Conservation (phyloP, 2,113 vertebrate genomes). For the Ctenodactylus gundi region DNA sequence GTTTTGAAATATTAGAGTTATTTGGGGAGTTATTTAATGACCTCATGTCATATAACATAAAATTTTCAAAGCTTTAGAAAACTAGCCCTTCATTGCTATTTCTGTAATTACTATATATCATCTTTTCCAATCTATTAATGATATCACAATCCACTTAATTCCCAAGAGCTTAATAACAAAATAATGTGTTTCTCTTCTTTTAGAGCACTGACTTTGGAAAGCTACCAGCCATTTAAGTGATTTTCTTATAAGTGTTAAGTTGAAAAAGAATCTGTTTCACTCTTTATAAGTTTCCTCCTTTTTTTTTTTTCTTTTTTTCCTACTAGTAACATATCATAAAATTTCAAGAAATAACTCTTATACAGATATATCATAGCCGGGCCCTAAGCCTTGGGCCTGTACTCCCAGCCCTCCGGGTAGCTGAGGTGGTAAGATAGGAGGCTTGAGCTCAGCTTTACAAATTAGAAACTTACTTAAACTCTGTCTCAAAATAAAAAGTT, state of each 20-base stretch:
- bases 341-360: not conserved
- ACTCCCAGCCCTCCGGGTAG: no score
- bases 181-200: not conserved
- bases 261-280: not conserved
- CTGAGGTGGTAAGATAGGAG: no score
- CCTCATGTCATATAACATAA: not conserved
- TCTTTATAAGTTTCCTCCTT: not conserved
- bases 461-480: no score
- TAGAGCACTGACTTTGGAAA: not conserved
- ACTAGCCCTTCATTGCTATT: not conserved
- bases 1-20: slow-evolving; percentile 30
- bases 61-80: not conserved
- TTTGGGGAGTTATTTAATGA: not conserved
- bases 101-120: not conserved
- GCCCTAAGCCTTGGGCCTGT: no score
- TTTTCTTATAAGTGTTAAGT: not conserved
- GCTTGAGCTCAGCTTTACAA: no score
- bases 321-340: not conserved
- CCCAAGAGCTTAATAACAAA: not conserved
- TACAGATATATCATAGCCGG: not conserved
- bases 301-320: not conserved
- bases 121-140: not conserved
- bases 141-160: not conserved
- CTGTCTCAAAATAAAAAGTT: no score
- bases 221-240: not conserved